Evolutionary conservation across 2,113 vertebrate species (phyloP), one percentile per base, ranked within the genome.

Genomic region (Odontophorus gujanensis): DNA sequence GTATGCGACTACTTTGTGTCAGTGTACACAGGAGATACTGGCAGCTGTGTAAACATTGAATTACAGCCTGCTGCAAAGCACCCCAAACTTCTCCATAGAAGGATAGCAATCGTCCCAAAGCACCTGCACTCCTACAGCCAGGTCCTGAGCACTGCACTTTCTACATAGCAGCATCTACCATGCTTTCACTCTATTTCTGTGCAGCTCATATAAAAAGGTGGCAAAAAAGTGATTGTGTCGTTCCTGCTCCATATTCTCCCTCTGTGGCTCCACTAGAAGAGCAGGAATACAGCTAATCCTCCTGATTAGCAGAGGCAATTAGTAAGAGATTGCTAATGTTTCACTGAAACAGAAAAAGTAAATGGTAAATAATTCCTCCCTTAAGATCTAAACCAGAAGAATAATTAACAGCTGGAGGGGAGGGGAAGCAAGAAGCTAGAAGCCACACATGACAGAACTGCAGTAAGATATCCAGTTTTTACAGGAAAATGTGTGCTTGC

Each of bases 351-450:
- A 92, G 74, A 93, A 80, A 91, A 21, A 95, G 61, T 28, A 78
- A 75, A 94, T 89, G 76, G 95, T 83, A 93, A 93, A 92, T 93
- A 89, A 91, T 91, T 83, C 81, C 72, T 93, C 89, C 87, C 79
- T 85, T 57, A 92, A 80, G 85, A 92, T 74, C 69, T 72, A 92
- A 95, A 81, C 38, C 51, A 92, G 51, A 85, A 92, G 38, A 78
- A 85, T 77, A 95, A 95, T 90, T 92, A 95, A 85, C 87, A 94
- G 79, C 94, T 95, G 79, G 68, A 92, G 65, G 81, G 93, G 69
- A 92, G 83, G 71, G 55, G 32, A 91, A 80, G 50, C 7, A 80
- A 74, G 55, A 77, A 80, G 68, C 30, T 81, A 91, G 76, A 95
- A 81, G 36, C 38, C 6, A 24, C 51, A 42, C 12, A 51, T 13